Evolutionary conservation across 2,888 invertebrate species (phyloP), one percentile per base, ranked within the genome.

Genomic region (Pollenia labialis): DNA sequence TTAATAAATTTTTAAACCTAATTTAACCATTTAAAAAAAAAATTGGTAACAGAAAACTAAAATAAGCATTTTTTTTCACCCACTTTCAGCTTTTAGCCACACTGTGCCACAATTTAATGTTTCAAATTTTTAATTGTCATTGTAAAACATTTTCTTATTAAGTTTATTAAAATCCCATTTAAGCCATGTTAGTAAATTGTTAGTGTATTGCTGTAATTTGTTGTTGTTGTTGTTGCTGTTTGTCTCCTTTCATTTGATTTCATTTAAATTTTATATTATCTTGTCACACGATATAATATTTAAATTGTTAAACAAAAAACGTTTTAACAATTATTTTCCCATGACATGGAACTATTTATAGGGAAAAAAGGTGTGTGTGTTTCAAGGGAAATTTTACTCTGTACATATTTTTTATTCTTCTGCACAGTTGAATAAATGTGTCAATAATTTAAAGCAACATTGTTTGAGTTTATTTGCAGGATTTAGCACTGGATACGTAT

Each of bases 141-240:
- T 10, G 16, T n/a, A 60, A n/a, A 60, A 44, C 42, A 72, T 56
- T 72, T 56, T 64, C 32, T 32, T 46, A 72, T 72, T 32, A 56
- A 81, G 52, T 72, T 69, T 66, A 66, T 72, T 48, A 66, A 81
- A 81, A 81, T 74, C 72, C 18, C 14, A 48, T 74, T 74, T 56
- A 58, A 81, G 72, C 72, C 52, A 4, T 64, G 54, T 56, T 72
- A 71, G 40, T 32, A 32, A 32, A 32, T 6, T 32, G 32, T 32
- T 32, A 32, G 32, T 32, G 32, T 32, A 32, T 32, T 32, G 32
- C 6, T 32, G 32, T 32, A 32, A 32, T 32, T 32, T 32, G 32
- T 32, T 32, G 32, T 32, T 32, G 32, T 32, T 46, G 23, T 32
- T 32, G 32, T 32, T 32, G 32, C 6, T 46, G 23, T 62, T 62